phyloP scores from a whole-genome alignment of 2,888 invertebrate species.

The Ennomos fuscantarius region DNA sequence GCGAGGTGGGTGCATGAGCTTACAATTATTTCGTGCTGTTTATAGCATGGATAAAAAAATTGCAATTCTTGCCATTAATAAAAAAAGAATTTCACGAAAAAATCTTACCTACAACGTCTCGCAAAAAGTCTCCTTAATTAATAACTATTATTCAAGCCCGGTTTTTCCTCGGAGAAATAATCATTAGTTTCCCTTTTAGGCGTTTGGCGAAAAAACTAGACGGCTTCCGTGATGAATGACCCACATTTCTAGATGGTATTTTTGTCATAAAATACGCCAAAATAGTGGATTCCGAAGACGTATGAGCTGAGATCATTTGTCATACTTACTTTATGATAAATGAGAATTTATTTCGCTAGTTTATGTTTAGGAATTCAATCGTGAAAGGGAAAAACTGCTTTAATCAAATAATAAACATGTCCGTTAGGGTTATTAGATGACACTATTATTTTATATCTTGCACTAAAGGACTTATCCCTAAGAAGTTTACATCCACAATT shows the following conservation, averaged over 20 bases:
- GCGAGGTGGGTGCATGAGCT: no score
- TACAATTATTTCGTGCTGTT: no score
- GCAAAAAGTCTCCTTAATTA: neutral
- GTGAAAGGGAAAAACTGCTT: neutral
- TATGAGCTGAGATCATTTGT: conserved; percentile 11
- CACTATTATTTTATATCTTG: no score
- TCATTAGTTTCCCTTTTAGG: conserved; percentile 15
- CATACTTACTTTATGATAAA: conserved; percentile 21
- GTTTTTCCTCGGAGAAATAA: no score
- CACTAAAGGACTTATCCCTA: no score
- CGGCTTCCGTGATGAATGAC: conserved; percentile 18
- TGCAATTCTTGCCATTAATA: no score
- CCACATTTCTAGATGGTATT: conserved; percentile 13
- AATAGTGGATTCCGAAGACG: conserved; percentile 13
- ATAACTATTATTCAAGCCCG: neutral
- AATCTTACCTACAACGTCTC: no score
- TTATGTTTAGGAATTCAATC: neutral
- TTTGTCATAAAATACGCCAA: conserved; percentile 14
- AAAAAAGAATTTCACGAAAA: no score
- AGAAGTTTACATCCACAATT: no score
- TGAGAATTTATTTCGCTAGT: conserved; percentile 2
- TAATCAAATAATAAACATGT: no score
- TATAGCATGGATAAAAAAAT: no score
- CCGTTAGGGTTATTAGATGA: no score
- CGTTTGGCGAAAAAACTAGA: conserved; percentile 12